Conservation (phyloP, 2,113 vertebrate genomes). For the Pterocles gutturalis region DNA sequence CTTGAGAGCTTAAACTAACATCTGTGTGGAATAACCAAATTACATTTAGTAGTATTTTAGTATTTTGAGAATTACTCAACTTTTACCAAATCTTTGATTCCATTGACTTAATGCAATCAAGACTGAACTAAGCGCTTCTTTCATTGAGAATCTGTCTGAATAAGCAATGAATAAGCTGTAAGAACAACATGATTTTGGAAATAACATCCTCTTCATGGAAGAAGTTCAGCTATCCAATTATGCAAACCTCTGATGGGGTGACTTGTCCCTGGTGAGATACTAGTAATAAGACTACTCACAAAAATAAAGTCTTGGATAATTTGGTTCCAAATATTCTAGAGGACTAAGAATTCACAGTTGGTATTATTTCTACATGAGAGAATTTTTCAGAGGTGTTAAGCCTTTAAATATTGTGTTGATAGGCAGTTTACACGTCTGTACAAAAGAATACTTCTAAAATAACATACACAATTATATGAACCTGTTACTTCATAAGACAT, state of each 20-base stretch:
- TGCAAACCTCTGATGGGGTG: not conserved
- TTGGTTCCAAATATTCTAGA: not conserved
- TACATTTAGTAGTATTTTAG: not conserved
- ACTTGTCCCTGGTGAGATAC: not conserved
- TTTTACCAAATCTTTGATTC: not conserved
- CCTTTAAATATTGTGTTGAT: not conserved
- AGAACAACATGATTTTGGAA: not conserved
- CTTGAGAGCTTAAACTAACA: not conserved
- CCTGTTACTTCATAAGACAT: not conserved
- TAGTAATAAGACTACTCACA: not conserved
- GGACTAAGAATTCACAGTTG: not conserved
- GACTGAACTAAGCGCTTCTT: not conserved
- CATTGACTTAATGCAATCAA: not conserved
- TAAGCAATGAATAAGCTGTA: not conserved
- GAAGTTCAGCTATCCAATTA: not conserved
- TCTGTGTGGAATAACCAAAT: not conserved
- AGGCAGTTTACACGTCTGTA: not conserved
- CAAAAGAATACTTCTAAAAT: not conserved
- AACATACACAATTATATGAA: not conserved
- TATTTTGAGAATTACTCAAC: not conserved
- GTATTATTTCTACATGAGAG: not conserved
- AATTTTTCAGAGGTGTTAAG: not conserved
- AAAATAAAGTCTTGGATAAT: not conserved
- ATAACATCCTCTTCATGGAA: not conserved
- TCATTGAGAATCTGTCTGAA: not conserved